Evolutionary conservation across 1,140 invertebrate genomes (phyloP), one percentile per base, ranked within the genome.

Genomic region (Atta cephalotes): DNA sequence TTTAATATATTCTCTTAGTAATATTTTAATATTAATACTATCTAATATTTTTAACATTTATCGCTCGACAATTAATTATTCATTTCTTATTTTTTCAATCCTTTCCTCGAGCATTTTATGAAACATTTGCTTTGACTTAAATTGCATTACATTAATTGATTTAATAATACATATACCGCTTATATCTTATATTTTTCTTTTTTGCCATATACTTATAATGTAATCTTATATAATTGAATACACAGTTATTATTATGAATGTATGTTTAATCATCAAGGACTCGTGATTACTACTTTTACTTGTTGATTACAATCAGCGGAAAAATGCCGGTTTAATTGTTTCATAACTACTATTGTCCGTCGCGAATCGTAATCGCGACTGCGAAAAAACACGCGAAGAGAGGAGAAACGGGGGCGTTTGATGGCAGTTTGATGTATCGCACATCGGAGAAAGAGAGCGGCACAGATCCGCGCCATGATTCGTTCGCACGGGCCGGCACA

Each of bases 371-470:
- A 80, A 68, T 80, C 63, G 62, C 78, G 58, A 62, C 49, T 58
- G 63, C 56, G 21, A 70, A 39, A 35, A 39, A 70, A 31, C 35
- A 74, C 35, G 35, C 25, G 0, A 74, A 49, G 31, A 74, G 53
- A 70, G 45, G 74, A 58, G 25, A n/a, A 78, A 60, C 49, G 56
- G n/a, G 72, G 79, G 80, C 53, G 87, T 31, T 31, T 31, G 31
- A 31, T 5, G 45, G 53, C 65, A 65, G 45, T 79, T 66, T 56
- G 63, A 78, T 53, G 84, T 60, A 88, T 60, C 74, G 31, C 81
- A 51, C 84, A 53, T n/a, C 5, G 53, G 45, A 78, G 88, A 89
- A 89, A 89, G 74, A 88, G 88, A 89, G 72, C 71, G 87, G 74
- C 87, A 53, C 74, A 35, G 78, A 88, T 80, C 56, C 58, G 76